These are phyloP conservation scores for Nymphicus hollandicus DNA, from an alignment of 2,113 vertebrate species.

Conservation along the genomic window DNA sequence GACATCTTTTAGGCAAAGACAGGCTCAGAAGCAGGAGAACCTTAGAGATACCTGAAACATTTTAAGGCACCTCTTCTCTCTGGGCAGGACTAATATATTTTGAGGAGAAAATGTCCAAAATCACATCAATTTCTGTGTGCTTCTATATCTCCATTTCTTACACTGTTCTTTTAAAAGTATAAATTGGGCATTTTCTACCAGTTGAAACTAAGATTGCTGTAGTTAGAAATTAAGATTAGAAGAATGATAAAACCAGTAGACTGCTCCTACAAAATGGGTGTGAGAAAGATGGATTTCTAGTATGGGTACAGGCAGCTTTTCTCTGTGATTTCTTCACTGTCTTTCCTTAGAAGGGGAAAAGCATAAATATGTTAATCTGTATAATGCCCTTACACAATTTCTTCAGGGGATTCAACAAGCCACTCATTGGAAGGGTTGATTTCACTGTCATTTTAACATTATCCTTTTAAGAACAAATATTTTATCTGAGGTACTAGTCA, in stretches of 20 bases:
- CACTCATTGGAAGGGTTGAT: neutral
- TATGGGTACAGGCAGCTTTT: neutral
- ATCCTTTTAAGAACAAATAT: neutral
- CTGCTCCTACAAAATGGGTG: neutral
- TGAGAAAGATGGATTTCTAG: neutral
- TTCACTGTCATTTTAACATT: neutral
- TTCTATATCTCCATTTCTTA: neutral
- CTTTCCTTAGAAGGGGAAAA: neutral
- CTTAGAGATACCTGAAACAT: neutral
- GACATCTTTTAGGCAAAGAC: neutral
- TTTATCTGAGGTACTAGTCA: neutral
- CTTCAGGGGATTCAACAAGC: neutral
- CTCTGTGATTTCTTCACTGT: neutral
- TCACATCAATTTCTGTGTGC: neutral
- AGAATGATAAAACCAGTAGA: neutral
- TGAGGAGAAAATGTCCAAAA: neutral
- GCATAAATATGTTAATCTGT: neutral
- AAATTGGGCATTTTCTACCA: neutral
- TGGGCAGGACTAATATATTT: neutral
- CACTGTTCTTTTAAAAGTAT: neutral
- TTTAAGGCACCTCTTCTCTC: neutral
- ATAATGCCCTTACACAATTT: neutral
- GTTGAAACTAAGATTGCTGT: neutral
- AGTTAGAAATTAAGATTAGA: neutral
- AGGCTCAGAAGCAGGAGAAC: neutral